Evolutionary conservation across 2,888 invertebrate species (phyloP).

Genomic region (Notodonta dromedarius): DNA sequence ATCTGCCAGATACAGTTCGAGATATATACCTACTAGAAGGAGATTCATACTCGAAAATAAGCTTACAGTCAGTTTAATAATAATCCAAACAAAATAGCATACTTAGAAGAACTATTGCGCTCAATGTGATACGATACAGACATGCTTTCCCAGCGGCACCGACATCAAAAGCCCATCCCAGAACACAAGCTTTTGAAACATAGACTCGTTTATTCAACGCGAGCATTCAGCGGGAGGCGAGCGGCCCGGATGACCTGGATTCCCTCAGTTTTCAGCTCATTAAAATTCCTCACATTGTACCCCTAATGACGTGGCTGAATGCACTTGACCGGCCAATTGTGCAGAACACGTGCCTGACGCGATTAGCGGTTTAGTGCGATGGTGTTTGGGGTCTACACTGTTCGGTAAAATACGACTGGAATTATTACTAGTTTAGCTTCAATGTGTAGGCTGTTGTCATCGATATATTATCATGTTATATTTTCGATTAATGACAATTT

Average conservation of each 20-base stretch:
- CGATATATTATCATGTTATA: not conserved
- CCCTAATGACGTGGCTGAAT: slow-evolving; percentile 34
- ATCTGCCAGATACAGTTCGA: too few species aligned
- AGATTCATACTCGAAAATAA: too few species aligned
- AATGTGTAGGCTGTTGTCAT: not conserved
- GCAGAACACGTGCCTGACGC: slow-evolving; percentile 11
- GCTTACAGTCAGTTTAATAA: not conserved
- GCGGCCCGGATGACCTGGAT: slow-evolving; percentile 40
- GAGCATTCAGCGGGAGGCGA: slow-evolving; percentile 22
- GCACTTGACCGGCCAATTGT: slow-evolving; percentile 39
- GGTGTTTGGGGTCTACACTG: slow-evolving; percentile 1
- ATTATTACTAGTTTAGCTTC: not conserved
- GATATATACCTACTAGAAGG: too few species aligned
- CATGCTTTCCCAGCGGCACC: slow-evolving; percentile 10
- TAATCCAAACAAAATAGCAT: not conserved
- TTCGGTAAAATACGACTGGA: not conserved
- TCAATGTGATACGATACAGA: not conserved
- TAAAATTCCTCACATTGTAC: slow-evolving; percentile 39
- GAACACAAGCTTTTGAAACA: slow-evolving; percentile 19
- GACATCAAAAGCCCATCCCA: slow-evolving; percentile 3
- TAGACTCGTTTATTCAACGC: slow-evolving; percentile 24
- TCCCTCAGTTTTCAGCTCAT: slow-evolving; percentile 40
- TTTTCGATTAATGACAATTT: too few species aligned
- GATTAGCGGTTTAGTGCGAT: slow-evolving; percentile 6
- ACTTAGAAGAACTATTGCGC: not conserved